phyloP scores from a whole-genome alignment of 1,140 invertebrate genomes.

The Telenomus remus region DNA sequence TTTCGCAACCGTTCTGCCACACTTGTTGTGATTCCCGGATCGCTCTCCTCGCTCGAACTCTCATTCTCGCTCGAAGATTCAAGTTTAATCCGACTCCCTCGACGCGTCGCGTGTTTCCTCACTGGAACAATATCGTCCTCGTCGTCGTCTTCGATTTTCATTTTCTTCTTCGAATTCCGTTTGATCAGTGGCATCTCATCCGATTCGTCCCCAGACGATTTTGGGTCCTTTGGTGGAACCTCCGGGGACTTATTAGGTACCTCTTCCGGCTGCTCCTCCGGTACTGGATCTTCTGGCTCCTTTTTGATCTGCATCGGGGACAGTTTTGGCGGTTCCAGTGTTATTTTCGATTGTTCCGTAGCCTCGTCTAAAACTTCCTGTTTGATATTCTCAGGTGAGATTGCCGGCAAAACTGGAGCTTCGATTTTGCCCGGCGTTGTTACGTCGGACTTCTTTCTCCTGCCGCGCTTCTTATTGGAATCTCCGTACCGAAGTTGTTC shows the following conservation, averaged over 20 bases:
- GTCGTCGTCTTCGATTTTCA: constrained; percentile 64
- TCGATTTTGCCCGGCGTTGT: constrained; percentile 8
- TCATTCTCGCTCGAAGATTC: constrained; percentile 69
- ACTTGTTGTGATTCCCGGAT: constrained; percentile 62
- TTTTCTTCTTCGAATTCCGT: constrained; percentile 53
- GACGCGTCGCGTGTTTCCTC: constrained; percentile 59
- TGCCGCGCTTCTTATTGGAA: constrained; percentile 75
- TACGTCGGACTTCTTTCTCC: constrained; percentile 72
- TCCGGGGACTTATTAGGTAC: background rate
- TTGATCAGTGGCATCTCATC: constrained; percentile 70
- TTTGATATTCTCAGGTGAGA: constrained; percentile 66
- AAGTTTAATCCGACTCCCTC: constrained; percentile 68
- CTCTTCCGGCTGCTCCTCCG: constrained; percentile 4
- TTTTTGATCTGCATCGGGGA: constrained; percentile 46
- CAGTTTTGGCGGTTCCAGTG: constrained; percentile 40
- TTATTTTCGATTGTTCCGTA: constrained; percentile 17
- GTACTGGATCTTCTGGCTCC: constrained; percentile 48
- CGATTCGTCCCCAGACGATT: constrained; percentile 64
- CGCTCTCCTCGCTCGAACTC: constrained; percentile 69
- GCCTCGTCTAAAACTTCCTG: constrained; percentile 57
- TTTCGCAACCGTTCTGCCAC: constrained; percentile 69
- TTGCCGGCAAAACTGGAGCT: constrained; percentile 23
- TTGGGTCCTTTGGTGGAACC: constrained; percentile 23
- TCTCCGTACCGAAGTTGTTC: constrained; percentile 80
- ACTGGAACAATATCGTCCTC: constrained; percentile 63